Evolutionary conservation across 2,888 invertebrate genomes (phyloP), one percentile per base, ranked within the genome.

Genomic region (Calameuta pallipes): DNA sequence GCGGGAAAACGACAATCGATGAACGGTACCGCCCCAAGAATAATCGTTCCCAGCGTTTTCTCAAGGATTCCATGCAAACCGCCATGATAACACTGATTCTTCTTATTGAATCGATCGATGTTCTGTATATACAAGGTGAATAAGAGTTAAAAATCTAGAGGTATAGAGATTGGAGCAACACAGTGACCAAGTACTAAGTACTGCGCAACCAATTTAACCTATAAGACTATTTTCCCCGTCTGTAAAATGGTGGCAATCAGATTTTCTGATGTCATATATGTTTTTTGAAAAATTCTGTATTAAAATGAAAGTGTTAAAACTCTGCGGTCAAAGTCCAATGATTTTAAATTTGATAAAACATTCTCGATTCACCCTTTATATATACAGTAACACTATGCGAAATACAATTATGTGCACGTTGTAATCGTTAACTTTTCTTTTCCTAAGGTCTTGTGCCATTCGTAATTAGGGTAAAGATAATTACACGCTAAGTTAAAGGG

Each of bases 371-470:
- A 71, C 31, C 71, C 33, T 71, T 12, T 71, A 71, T 71, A 71
- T 31, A 71, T 3, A 71, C 1, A 71, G n/a, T 71, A 71, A 13
- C 6, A 33, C 2, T 33, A 31, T 31, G 33, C 71, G 71, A 71
- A 71, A 71, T 34, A 71, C 56, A 56, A 56, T 56, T 6, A 56
- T 23, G 56, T 23, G 23, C 56, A 12, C 15, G 31, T 33, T 34
- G 31, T 71, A 33, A 71, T 31, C 31, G 31, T 71, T 71, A 30
- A 33, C 23, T 71, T 33, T 71, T 70, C 36, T 23, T 33, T 71
- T 71, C 33, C 31, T 71, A 71, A 71, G 71, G 71, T 33, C 31
- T 31, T 71, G 71, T 71, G 71, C 71, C 71, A 71, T 71, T 71
- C 71, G 23, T 71, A 71, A 31, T 33, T 30, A 33, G 34, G 11